phyloP scores from a whole-genome alignment of 1,140 invertebrate genomes.

The Adoxophyes honmai region DNA sequence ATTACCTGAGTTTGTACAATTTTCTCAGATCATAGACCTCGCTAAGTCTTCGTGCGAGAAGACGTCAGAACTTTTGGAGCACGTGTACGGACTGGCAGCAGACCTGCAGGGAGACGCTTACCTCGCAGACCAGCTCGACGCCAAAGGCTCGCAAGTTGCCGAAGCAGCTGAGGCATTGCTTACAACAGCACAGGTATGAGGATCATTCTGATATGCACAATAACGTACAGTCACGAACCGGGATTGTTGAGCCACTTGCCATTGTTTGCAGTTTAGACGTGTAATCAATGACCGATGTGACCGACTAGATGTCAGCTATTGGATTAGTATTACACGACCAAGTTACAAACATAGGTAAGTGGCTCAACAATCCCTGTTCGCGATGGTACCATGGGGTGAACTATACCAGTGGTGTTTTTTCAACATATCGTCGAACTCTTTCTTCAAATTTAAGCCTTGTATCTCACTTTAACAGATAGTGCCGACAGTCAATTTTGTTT shows the following conservation, averaged over 20 bases:
- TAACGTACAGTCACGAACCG: neutral
- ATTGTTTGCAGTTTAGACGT: neutral
- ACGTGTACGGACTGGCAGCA: slow-evolving; percentile 36
- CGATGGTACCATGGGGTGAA: no score
- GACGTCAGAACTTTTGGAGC: slow-evolving; percentile 20
- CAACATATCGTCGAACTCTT: no score
- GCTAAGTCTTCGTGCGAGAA: neutral
- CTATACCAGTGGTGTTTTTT: no score
- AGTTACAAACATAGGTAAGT: no score
- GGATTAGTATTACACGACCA: no score
- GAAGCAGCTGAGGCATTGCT: slow-evolving; percentile 36
- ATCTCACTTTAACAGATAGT: no score
- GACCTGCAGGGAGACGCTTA: neutral
- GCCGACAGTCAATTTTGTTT: no score
- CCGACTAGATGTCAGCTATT: no score
- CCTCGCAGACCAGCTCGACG: slow-evolving; percentile 19
- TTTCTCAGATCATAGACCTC: neutral
- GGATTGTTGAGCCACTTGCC: neutral
- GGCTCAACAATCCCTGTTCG: no score
- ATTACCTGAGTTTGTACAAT: no score
- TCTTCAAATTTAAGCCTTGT: no score
- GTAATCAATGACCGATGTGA: no score
- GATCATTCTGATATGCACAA: neutral
- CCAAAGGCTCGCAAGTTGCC: slow-evolving; percentile 26
- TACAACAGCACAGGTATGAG: slow-evolving; percentile 35